Evolutionary conservation across 64 coral and sea anemone genomes (phyloP), one percentile per base, ranked within the genome.

Genomic region (Porites australiensis): DNA sequence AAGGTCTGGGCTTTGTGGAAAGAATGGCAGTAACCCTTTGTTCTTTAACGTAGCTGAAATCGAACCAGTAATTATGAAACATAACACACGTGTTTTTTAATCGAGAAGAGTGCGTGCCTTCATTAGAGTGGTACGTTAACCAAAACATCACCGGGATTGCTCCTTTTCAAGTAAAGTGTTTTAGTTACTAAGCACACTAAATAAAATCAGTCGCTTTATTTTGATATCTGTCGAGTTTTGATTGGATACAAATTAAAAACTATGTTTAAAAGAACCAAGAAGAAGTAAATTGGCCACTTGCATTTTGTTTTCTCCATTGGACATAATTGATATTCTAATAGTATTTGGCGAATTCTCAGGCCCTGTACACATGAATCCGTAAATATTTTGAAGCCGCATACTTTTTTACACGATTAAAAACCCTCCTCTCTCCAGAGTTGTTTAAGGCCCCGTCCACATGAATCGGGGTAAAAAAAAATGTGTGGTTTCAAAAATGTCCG

Each of bases 41-140:
- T 84, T 84, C 81, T 68, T 84, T 5, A 76, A 76, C 13, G 47
- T 2, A 66, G 67, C 37, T 84, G 18, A 51, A n/a, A 16, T 84
- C 0, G 11, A 84, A 50, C 50, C 46, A 68, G 81, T 46, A 19
- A 84, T 48, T 27, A 68, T 67, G 62, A 84, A 84, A 69, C 52
- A 48, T 68, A 63, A 84, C 81, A 84, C 81, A 63, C 69, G 61
- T 84, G 16, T 84, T 81, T 20, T 50, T 19, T 16, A 48, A 50
- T 69, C 69, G 3, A 46, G 51, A 46, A 63, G 62, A 84, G 20
- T 68, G 81, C 81, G 81, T 84, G 81, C 81, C 81, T 44, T 50
- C 46, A 68, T 68, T 50, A 13, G 81, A 84, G 81, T 84, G 81
- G 81, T 84, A 84, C 61, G 63, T 69, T 51, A 68, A 69, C 10